These are phyloP conservation scores for Drosophila kambysellisi DNA, from an alignment of 2,888 invertebrate genomes.

Conservation along the genomic window DNA sequence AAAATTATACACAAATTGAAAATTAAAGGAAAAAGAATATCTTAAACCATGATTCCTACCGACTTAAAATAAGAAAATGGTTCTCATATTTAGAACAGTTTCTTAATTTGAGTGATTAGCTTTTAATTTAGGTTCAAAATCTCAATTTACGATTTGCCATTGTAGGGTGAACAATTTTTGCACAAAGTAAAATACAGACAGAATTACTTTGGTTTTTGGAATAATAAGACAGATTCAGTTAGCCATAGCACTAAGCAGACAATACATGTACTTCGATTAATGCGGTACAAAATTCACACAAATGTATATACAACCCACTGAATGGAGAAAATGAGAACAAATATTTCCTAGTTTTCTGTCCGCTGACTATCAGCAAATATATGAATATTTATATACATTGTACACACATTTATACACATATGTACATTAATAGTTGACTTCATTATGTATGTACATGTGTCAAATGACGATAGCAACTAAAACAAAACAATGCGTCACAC, in stretches of 20 bases:
- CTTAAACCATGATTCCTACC: background rate
- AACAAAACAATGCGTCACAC: conserved; percentile 5
- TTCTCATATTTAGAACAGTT: background rate
- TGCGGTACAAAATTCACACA: background rate
- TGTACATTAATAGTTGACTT: background rate
- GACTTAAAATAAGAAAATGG: background rate
- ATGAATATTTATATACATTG: background rate
- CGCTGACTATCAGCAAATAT: conserved; percentile 31
- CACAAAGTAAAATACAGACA: background rate
- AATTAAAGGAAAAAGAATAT: background rate
- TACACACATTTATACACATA: background rate
- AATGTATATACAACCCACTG: background rate
- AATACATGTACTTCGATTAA: background rate
- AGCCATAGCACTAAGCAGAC: background rate
- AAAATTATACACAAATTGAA: background rate
- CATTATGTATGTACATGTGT: conserved; percentile 6
- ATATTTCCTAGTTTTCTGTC: conserved; percentile 3
- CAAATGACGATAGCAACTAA: conserved; percentile 18
- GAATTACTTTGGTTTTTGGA: background rate
- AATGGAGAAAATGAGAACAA: conserved; percentile 28
- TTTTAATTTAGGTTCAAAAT: background rate
- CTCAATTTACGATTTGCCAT: background rate
- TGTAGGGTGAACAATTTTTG: background rate
- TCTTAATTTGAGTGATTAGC: background rate
- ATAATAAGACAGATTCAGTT: background rate